These are phyloP conservation scores for Pyxicephalus adspersus DNA, from an alignment of 2,113 vertebrate species.

Conservation along the genomic window DNA sequence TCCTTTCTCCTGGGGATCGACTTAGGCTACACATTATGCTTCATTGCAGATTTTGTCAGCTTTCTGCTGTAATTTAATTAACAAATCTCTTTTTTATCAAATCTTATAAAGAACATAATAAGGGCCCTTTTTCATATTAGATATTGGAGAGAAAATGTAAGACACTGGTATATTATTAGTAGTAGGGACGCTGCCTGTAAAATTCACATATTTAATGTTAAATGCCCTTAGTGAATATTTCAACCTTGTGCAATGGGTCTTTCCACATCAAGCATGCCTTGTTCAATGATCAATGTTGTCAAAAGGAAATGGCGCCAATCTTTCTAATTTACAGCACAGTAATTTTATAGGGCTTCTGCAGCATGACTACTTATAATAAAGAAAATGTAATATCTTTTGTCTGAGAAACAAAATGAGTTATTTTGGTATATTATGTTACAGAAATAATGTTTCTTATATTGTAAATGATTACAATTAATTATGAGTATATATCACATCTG, in stretches of 20 bases:
- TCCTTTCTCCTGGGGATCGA: constrained; percentile 19
- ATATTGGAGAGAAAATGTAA: neutral
- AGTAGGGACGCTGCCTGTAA: neutral
- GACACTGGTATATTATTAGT: constrained; percentile 1
- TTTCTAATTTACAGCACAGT: neutral
- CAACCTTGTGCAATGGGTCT: neutral
- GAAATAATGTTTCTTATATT: too few relatives aligned
- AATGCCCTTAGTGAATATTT: constrained; percentile 24
- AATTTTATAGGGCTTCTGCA: neutral
- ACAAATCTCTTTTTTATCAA: constrained; percentile 41
- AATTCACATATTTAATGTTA: constrained; percentile 4
- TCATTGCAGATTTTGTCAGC: constrained; percentile 45
- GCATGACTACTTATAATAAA: too few relatives aligned
- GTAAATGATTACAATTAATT: too few relatives aligned
- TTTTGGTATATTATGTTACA: too few relatives aligned
- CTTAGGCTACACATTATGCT: constrained; percentile 41
- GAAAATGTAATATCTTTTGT: too few relatives aligned
- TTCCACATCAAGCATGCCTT: constrained; percentile 4
- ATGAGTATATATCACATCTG: too few relatives aligned
- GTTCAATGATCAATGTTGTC: neutral
- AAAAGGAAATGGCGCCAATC: constrained; percentile 14
- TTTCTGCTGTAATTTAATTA: constrained; percentile 46
- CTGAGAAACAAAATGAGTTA: too few relatives aligned
- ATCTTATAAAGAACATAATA: constrained; percentile 29
- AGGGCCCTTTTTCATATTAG: constrained; percentile 10